Evolutionary conservation across 2,797 vertebrate species (phyloP), one percentile per base, ranked within the genome.

Genomic region (Rallus crepitans): DNA sequence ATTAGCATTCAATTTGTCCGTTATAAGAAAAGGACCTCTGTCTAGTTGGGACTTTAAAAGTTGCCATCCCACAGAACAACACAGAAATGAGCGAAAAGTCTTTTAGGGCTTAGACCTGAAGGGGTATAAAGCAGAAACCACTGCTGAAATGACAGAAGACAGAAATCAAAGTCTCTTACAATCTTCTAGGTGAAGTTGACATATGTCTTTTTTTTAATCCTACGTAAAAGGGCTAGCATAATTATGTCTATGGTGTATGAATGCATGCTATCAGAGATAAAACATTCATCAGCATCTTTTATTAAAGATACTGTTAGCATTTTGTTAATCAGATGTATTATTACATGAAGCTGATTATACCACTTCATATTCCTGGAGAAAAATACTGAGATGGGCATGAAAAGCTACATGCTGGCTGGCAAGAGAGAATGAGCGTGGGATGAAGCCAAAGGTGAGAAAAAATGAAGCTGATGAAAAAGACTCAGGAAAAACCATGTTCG

Each of bases 311-410:
- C 2, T n/a, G 14, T 86, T 78, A 81, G 2, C 14, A 83, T 87
- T 97, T 88, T 75, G 40, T 81, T 83, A 78, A 86, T 88, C 77
- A 88, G 45, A 47, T 37, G 10, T 35, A 60, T 68, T 80, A 68
- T 89, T 78, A 31, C 70, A 72, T 0, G 13, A 82, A 69, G 23
- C 6, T 90, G 80, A 89, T 87, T 35, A 24, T 89, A 39, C 12
- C 21, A 23, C 12, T 82, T 89, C 31, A 20, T 56, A 33, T 87
- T 93, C 18, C 47, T 24, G 2, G 25, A 66, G 31, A 59, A 88
- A 90, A 92, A 33, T 37, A 45, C 13, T 37, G 35, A 82, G 47
- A 65, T 48, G 37, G 60, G 39, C 3, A 12, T 21, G 15, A 59
- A 39, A 83, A 94, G 25, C 55, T 88, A 7, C 21, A 35, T 10